phyloP scores from a whole-genome alignment of 2,797 vertebrate genomes.

The Uromys caudimaculatus region DNA sequence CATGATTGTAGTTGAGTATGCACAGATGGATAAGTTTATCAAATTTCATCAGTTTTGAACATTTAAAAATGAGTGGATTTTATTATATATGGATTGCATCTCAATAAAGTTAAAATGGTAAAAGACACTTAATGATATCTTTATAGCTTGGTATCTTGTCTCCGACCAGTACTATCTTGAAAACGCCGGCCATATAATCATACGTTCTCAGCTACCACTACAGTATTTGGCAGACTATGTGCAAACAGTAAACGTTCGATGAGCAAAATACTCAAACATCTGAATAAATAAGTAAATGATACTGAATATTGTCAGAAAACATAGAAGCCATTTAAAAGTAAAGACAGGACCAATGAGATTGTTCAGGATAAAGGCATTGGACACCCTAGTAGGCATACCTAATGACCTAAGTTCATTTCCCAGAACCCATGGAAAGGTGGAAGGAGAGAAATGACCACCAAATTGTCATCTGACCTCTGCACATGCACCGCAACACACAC shows the following conservation, averaged over 20 bases:
- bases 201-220: not conserved
- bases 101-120: not conserved
- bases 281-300: not conserved
- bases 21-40: not conserved
- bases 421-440: not conserved
- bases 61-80: not conserved
- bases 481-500: not conserved
- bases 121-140: not conserved
- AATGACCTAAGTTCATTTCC: not conserved
- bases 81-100: not conserved
- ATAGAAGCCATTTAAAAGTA: constrained; percentile 7
- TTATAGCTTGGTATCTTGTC: not conserved
- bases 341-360: not conserved
- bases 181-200: not conserved
- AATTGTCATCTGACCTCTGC: not conserved
- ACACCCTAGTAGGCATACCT: not conserved
- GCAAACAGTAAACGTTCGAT: not conserved
- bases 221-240: not conserved
- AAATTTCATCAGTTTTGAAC: not conserved
- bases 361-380: not conserved
- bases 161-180: not conserved
- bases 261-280: not conserved
- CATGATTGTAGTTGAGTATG: not conserved
- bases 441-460: not conserved
- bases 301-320: not conserved